phyloP scores from a whole-genome alignment of 1,140 invertebrate species.

The Heliconius nattereri region DNA sequence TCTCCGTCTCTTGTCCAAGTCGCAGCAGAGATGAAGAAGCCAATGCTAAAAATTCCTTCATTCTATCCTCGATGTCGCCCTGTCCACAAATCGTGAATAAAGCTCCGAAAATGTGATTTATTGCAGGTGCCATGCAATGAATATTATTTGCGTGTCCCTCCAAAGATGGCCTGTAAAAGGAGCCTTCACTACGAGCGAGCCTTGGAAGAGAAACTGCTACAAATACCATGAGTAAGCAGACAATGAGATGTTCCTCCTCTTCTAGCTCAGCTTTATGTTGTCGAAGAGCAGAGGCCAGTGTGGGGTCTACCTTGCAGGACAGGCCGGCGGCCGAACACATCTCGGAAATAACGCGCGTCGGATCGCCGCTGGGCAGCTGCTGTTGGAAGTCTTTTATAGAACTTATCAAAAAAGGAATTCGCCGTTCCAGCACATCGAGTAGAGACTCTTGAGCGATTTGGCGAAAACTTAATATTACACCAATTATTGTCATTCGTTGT shows the following conservation, averaged over 20 bases:
- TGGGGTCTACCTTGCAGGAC: conserved; percentile 96
- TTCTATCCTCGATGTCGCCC: conserved; percentile 97
- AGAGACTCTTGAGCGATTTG: conserved; percentile 96
- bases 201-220: conserved; percentile 98
- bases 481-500: conserved; percentile 98
- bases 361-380: conserved; percentile 94
- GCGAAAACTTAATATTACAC: conserved; percentile 97
- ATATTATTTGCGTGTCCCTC: conserved; percentile 99
- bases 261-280: conserved; percentile 93
- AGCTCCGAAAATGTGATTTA: conserved; percentile 98
- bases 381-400: conserved; percentile 97
- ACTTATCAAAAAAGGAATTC: conserved; percentile 98
- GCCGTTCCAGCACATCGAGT: conserved; percentile 95
- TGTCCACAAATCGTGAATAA: conserved; percentile 97
- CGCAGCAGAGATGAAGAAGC: conserved; percentile 97
- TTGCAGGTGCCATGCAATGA: conserved; percentile 97
- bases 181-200: conserved; percentile 94
- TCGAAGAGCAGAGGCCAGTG: conserved; percentile 92
- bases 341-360: conserved; percentile 96
- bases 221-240: conserved; percentile 99
- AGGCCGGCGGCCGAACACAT: conserved; percentile 98
- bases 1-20: conserved; percentile 96
- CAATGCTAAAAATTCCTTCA: conserved; percentile 98
- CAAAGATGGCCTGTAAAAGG: conserved; percentile 94
- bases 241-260: conserved; percentile 94